Evolutionary conservation across 2,888 invertebrate genomes (phyloP).

Genomic region (Caenorhabditis doughertyi): DNA sequence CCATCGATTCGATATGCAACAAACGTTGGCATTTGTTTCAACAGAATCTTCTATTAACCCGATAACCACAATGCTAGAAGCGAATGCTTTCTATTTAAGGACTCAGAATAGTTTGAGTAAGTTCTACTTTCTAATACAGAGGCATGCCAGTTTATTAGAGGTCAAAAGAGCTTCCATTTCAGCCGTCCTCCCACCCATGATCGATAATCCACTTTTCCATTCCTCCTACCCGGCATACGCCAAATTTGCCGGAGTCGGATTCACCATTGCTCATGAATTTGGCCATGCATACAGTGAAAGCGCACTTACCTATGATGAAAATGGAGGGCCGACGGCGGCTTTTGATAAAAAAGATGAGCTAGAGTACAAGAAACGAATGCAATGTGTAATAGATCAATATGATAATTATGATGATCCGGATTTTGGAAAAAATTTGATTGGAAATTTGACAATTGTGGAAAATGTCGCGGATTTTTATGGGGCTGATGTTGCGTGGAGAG

Average conservation of each 20-base stretch:
- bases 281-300: conserved; percentile 80
- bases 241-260: not conserved
- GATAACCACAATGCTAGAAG: too few species aligned
- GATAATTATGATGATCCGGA: conserved; percentile 15
- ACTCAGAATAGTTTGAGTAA: too few species aligned
- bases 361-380: conserved; percentile 90
- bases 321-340: conserved; percentile 92
- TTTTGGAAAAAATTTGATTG: conserved; percentile 26
- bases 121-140: too few species aligned
- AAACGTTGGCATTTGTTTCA: too few species aligned
- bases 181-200: too few species aligned
- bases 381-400: conserved; percentile 88
- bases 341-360: conserved; percentile 98
- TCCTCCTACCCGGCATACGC: conserved; percentile 4
- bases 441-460: not conserved
- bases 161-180: too few species aligned
- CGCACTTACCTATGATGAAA: conserved; percentile 89
- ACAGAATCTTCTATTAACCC: too few species aligned
- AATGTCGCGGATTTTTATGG: too few species aligned
- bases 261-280: conserved; percentile 4
- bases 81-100: too few species aligned
- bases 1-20: too few species aligned
- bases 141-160: too few species aligned
- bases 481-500: conserved; percentile 12
- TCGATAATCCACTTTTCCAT: not conserved